These are phyloP conservation scores for Tiliacea aurago DNA, from an alignment of 2,888 invertebrate species.

Conservation along the genomic window DNA sequence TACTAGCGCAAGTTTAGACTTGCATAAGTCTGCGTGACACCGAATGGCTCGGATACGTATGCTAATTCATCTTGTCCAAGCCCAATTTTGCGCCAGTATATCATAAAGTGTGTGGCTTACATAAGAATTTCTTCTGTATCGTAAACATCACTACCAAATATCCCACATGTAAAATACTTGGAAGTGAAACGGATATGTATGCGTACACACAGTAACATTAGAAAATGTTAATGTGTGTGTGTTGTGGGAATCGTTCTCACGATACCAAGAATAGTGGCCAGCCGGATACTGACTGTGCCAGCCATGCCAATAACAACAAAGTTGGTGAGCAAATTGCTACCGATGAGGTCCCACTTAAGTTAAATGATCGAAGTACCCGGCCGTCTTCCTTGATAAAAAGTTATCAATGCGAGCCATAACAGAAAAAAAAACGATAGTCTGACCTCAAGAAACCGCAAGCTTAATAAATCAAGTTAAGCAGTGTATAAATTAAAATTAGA, in stretches of 20 bases:
- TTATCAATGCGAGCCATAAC: neutral
- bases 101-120: too few species aligned
- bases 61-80: too few species aligned
- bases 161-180: neutral
- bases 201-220: too few species aligned
- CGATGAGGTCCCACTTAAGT: neutral
- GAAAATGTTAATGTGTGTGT: too few species aligned
- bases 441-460: neutral
- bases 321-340: neutral
- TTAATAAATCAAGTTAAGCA: neutral
- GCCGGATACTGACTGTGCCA: neutral
- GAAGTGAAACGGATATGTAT: neutral
- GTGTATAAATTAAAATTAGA: slow-evolving; percentile 20
- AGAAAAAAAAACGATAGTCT: neutral
- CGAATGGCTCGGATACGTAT: too few species aligned
- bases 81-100: too few species aligned
- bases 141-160: neutral
- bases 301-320: neutral
- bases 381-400: neutral
- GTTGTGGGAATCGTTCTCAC: neutral
- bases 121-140: neutral
- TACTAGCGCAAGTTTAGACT: too few species aligned
- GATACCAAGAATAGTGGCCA: neutral
- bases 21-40: too few species aligned
- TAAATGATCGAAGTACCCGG: neutral